Conservation (phyloP, 1,140 invertebrate species). For the Papilio glaucus region DNA sequence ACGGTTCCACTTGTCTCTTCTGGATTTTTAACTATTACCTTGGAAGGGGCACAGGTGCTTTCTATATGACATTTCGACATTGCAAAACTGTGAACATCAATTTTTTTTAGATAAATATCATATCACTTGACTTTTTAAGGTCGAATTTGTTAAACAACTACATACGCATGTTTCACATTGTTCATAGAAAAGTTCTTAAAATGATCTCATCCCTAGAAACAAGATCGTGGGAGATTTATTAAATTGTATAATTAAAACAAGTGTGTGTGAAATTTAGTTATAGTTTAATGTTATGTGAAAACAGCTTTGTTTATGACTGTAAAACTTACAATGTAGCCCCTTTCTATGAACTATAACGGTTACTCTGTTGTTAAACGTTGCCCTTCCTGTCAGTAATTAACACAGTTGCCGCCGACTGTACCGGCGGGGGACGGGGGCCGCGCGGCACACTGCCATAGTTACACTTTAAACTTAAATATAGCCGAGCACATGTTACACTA, state of each 20-base stretch:
- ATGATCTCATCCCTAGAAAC: no score
- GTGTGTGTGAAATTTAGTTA: not conserved
- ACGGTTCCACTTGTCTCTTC: no score
- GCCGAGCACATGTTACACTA: no score
- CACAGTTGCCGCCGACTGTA: not conserved
- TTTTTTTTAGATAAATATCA: no score
- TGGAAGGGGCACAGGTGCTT: no score
- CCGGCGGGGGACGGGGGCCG: not conserved
- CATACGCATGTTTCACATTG: not conserved
- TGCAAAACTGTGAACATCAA: no score
- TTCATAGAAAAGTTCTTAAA: no score
- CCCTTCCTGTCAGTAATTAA: conserved; percentile 12
- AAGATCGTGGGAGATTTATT: not conserved
- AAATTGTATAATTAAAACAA: conserved; percentile 15
- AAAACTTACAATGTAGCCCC: not conserved
- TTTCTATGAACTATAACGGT: conserved; percentile 8
- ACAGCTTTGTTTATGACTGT: not conserved
- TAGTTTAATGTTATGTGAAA: not conserved
- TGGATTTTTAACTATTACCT: no score
- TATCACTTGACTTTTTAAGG: no score
- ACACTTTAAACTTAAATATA: not conserved
- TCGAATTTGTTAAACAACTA: not conserved
- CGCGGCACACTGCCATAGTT: not conserved
- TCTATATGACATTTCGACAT: no score
- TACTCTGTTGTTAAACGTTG: not conserved